phyloP scores from a whole-genome alignment of 2,888 invertebrate genomes.

The Arrhopalites spinosus region DNA sequence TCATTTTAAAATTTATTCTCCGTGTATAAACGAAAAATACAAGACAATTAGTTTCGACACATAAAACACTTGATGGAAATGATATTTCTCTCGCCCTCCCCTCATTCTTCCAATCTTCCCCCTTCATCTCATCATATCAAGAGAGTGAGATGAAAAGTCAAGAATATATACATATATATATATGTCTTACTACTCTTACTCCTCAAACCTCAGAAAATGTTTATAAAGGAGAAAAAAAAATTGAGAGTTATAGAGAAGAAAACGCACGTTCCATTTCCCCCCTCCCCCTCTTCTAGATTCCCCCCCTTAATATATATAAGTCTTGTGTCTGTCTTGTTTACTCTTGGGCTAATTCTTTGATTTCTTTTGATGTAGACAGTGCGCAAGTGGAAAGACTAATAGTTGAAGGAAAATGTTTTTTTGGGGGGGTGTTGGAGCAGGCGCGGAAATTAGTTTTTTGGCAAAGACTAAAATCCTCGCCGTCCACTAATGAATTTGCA shows the following conservation, averaged over 20 bases:
- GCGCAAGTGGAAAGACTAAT: conserved; percentile 3
- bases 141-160: not conserved
- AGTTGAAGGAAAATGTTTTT: not conserved
- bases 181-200: too few relatives aligned
- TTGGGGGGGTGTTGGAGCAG: conserved; percentile 14
- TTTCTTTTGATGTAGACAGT: not conserved
- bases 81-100: not conserved
- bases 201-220: too few relatives aligned
- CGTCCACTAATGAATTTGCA: conserved; percentile 33
- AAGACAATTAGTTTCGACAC: conserved; percentile 3
- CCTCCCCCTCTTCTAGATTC: not conserved
- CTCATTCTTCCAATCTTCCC: not conserved
- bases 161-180: too few relatives aligned
- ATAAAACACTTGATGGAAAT: conserved; percentile 7
- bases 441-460: conserved; percentile 37
- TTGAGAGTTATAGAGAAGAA: too few relatives aligned
- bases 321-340: not conserved
- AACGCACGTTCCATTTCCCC: not conserved
- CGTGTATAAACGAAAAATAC: too few relatives aligned
- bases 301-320: not conserved
- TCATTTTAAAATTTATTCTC: too few relatives aligned
- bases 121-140: not conserved
- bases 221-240: too few relatives aligned
- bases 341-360: conserved; percentile 15
- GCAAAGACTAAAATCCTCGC: conserved; percentile 33